Percentiles rank a stretch among this genome's conserved stretches.
Conservation (phyloP, 2,113 vertebrate species). For the Tichodroma muraria region DNA sequence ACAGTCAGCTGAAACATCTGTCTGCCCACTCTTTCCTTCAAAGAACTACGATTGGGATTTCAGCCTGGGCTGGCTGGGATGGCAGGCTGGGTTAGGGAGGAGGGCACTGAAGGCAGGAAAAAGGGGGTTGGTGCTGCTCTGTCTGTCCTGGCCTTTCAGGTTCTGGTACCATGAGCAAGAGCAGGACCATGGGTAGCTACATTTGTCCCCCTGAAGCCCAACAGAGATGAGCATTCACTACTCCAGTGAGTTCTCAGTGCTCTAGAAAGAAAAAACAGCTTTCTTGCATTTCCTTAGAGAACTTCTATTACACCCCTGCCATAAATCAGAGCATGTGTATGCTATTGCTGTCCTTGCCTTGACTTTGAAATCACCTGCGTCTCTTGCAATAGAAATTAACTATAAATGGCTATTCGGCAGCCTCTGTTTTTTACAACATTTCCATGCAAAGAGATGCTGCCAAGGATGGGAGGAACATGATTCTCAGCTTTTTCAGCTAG, state of each 20-base stretch:
- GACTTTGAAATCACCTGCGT: background rate
- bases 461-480: background rate
- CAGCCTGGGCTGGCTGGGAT: background rate
- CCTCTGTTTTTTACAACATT: background rate
- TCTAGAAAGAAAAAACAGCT: background rate
- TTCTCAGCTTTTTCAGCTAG: background rate
- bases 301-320: background rate
- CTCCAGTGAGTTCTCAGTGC: background rate
- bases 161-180: background rate
- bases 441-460: background rate
- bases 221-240: background rate
- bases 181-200: accelerated
- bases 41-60: accelerated
- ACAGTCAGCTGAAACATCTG: accelerated
- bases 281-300: background rate
- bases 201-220: background rate
- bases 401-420: background rate
- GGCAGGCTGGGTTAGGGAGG: background rate
- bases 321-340: background rate
- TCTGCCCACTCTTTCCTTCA: background rate
- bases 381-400: background rate
- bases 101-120: too few relatives aligned
- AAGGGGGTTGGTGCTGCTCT: background rate
- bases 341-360: background rate
- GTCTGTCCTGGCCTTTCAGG: background rate